phyloP scores from a whole-genome alignment of 2,113 vertebrate genomes.

The Spermophilus dauricus region DNA sequence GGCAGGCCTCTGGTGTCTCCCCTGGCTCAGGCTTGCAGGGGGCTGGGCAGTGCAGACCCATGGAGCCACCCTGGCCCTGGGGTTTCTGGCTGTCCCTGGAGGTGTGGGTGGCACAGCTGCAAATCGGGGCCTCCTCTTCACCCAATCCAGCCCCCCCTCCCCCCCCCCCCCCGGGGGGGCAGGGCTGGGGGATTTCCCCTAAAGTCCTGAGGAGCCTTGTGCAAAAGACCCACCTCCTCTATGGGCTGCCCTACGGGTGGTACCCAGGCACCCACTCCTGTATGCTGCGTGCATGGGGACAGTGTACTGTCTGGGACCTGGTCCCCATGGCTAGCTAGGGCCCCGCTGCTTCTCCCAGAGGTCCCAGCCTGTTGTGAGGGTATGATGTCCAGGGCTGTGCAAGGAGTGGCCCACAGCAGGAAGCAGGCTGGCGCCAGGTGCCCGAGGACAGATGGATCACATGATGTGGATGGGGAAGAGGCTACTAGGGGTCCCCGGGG shows the following conservation, averaged over 20 bases:
- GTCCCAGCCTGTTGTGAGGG: not conserved
- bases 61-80: not conserved
- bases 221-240: not conserved
- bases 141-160: too few species aligned
- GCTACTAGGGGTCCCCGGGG: not conserved
- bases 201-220: not conserved
- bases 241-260: not conserved
- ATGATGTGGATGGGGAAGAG: not conserved
- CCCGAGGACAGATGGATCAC: not conserved
- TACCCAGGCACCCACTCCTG: fast-evolving
- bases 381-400: not conserved
- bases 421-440: not conserved
- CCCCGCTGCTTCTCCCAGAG: not conserved
- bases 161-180: too few species aligned
- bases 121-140: not conserved
- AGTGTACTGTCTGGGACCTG: not conserved
- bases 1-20: slow-evolving; percentile 24
- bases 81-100: not conserved
- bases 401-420: not conserved
- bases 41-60: not conserved
- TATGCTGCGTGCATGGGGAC: not conserved
- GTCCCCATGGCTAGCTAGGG: not conserved
- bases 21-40: not conserved
- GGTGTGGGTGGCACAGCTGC: not conserved
- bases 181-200: not conserved